Base-by-base conservation (phyloP, 2,888 invertebrate genomes). In the Cryptus armator region DNA sequence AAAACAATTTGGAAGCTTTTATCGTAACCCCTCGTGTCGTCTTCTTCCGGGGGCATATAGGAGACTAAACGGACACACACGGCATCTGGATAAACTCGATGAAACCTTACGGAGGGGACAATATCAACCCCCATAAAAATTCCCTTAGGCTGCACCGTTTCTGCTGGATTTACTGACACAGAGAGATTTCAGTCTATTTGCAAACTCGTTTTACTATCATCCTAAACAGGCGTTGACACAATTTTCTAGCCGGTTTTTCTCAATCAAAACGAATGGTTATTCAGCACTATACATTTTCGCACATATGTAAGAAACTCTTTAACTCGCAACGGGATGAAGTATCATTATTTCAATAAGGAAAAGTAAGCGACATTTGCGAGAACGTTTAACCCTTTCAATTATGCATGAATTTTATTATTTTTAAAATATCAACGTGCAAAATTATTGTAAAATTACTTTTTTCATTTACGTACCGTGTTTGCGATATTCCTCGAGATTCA, bases 401-500 rank as follows among this genome's bases (percentile, higher is more conserved):
- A 16, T 53, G 7, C 53, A 16, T 3, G 53, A 56, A 56, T 56
- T 10, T 10, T 3, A 9, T 24, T 24, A 10, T 24, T 24, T 24
- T 24, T 0, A 19, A 7, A 56, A 56, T 24, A 56, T 56, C 19
- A 56, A 12, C 56, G 56, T 16, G 56, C 4, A 9, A 24, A 56
- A 19, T 56, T 10, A 19, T 53, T 10, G 19, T 3, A 12, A 16
- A 32, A 0, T 5, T 6, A 46, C 10, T 32, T 48, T 56, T 5
- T 67, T 90, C 93, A 93, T 82, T 5, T 67, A 90, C 93, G 93
- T 83, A 93, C 93, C 93, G 89, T 93, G 91, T 80, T 89, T 91
- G 51, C 93, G 93, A 77, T 93, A 93, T 64, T 93, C 93, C 70
- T 93, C 92, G 59, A 93, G 89, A 90, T 93, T 92, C 93, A 93